Percentiles rank a stretch among this genome's conserved stretches.
Conservation (phyloP, 2,113 vertebrate species). For the Dromas ardeola region DNA sequence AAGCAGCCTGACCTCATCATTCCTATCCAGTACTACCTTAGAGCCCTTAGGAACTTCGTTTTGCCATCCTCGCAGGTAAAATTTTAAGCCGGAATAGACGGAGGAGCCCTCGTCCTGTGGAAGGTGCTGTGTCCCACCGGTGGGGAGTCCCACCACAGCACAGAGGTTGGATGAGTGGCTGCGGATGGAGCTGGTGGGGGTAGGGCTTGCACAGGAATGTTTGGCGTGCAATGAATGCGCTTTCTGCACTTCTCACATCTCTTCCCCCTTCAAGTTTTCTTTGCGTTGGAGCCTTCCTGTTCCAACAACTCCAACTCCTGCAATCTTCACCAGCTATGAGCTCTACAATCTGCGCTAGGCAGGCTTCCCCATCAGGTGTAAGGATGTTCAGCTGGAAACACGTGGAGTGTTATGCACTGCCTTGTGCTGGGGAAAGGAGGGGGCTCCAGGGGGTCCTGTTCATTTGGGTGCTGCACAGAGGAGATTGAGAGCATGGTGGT, state of each 20-base stretch:
- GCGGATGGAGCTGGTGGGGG: background rate
- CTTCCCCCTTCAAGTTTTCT: background rate
- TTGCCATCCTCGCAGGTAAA: background rate
- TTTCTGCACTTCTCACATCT: background rate
- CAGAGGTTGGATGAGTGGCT: background rate
- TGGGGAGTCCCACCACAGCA: background rate
- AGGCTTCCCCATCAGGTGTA: background rate
- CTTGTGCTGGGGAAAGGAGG: background rate
- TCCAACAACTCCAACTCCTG: background rate
- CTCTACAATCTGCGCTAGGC: background rate
- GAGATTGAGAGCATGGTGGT: background rate
- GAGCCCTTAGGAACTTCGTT: background rate
- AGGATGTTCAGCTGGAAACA: background rate
- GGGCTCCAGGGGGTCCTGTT: background rate
- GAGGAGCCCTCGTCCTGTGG: background rate
- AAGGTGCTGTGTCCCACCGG: fast-evolving
- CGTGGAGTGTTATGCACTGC: fast-evolving
- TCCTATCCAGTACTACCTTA: background rate
- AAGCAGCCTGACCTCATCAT: background rate
- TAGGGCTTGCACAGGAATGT: background rate
- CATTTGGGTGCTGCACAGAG: background rate
- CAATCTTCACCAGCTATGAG: background rate
- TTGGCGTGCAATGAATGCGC: background rate
- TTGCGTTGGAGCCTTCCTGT: background rate
- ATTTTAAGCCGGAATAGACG: background rate